phyloP scores from a whole-genome alignment of 2,888 invertebrate genomes.

The Itoplectis maculator region DNA sequence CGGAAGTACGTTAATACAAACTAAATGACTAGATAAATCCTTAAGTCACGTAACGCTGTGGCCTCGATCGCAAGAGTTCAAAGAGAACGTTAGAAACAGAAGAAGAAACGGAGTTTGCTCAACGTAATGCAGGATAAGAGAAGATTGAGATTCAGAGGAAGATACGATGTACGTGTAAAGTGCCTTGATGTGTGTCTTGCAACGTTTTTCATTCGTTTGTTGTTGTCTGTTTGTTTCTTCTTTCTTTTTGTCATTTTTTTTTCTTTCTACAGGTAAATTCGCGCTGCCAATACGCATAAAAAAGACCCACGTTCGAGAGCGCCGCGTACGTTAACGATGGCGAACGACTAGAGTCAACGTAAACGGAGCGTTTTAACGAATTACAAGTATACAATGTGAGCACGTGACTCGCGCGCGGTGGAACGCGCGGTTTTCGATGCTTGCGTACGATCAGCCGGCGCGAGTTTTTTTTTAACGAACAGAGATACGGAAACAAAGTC shows the following conservation, averaged over 20 bases:
- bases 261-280: background rate
- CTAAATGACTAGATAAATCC: constrained; percentile 72
- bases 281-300: background rate
- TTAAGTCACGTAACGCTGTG: constrained; percentile 72
- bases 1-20: constrained; percentile 73
- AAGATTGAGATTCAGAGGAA: constrained; percentile 46
- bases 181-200: constrained; percentile 32
- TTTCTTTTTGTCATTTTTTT: constrained; percentile 6
- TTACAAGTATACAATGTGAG: constrained; percentile 1
- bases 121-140: constrained; percentile 53
- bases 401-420: background rate
- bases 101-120: constrained; percentile 31
- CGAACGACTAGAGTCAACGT: constrained; percentile 52
- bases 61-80: constrained; percentile 66
- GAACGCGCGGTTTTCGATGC: background rate
- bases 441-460: background rate
- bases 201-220: constrained; percentile 1
- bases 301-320: constrained; percentile 23
- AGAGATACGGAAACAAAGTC: constrained; percentile 19
- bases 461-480: background rate
- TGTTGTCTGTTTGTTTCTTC: constrained; percentile 2
- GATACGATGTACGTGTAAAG: constrained; percentile 28
- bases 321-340: constrained; percentile 41
- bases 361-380: constrained; percentile 42
- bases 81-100: constrained; percentile 43